Evolutionary conservation across 2,113 vertebrate species (phyloP).

Genomic region (Sinosuthora webbiana): DNA sequence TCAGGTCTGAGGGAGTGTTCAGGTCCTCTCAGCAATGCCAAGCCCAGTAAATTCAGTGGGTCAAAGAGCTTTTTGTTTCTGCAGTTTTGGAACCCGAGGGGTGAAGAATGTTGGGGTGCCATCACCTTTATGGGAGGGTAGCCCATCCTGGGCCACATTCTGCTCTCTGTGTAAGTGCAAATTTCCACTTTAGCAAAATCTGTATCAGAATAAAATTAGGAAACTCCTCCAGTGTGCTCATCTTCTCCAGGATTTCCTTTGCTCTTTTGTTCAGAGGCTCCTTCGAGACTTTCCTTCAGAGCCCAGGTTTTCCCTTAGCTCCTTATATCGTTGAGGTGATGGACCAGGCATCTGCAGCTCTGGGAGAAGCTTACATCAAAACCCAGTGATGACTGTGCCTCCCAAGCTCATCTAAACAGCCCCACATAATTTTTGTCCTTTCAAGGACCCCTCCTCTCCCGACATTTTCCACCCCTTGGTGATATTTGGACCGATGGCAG

Average conservation of each 20-base stretch:
- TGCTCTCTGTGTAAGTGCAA: not conserved
- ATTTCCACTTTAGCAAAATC: not conserved
- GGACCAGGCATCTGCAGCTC: not conserved
- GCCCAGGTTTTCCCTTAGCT: not conserved
- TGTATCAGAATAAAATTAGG: not conserved
- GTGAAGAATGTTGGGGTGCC: accelerated
- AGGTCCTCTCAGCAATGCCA: not conserved
- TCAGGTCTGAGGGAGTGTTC: not conserved
- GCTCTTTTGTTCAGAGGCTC: not conserved
- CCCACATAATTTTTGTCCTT: not conserved
- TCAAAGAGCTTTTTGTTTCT: not conserved
- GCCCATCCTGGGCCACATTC: not conserved
- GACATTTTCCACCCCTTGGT: not conserved
- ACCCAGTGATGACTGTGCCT: not conserved
- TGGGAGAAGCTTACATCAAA: not conserved
- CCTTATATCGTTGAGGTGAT: not conserved
- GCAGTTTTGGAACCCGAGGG: not conserved
- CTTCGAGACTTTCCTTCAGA: not conserved
- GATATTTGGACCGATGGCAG: not conserved
- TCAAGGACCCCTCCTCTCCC: not conserved
- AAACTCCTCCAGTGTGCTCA: not conserved
- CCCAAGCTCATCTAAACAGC: not conserved
- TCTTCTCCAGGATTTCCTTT: not conserved
- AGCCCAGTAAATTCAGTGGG: not conserved
- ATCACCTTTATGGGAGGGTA: not conserved